phyloP scores from a whole-genome alignment of 2,797 vertebrate genomes.

The Tachyglossus aculeatus region DNA sequence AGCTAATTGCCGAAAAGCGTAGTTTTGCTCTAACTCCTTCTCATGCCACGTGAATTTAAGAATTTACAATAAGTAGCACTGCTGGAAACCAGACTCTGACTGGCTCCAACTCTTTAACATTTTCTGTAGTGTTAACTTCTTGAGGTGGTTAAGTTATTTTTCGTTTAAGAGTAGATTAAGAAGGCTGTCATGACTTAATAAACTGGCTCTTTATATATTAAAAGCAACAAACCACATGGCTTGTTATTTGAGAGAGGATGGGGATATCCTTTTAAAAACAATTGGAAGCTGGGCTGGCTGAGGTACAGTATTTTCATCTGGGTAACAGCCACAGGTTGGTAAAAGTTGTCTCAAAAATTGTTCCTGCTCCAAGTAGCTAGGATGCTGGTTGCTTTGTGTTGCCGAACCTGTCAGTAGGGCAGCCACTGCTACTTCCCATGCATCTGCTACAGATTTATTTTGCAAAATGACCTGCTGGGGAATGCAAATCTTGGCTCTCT shows the following conservation, averaged over 20 bases:
- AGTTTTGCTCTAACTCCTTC: not conserved
- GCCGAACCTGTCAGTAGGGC: accelerated
- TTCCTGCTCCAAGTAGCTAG: not conserved
- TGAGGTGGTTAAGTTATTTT: not conserved
- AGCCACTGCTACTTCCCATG: accelerated
- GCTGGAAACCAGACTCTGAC: conserved; percentile 1
- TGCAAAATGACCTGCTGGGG: too few species aligned
- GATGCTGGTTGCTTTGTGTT: not conserved
- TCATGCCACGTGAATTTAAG: not conserved
- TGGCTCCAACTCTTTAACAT: conserved; percentile 6
- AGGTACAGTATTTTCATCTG: conserved; percentile 3
- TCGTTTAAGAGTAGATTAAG: conserved; percentile 2
- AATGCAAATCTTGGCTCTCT: not conserved
- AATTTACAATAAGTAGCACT: conserved; percentile 11
- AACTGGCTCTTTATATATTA: not conserved
- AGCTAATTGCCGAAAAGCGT: too few species aligned
- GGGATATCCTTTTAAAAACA: not conserved
- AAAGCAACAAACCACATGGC: not conserved
- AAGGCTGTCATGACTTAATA: not conserved
- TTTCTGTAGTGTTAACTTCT: conserved; percentile 9
- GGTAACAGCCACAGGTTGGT: not conserved
- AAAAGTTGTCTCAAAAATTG: not conserved
- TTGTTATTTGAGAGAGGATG: not conserved
- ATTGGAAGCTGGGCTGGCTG: not conserved
- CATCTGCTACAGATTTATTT: not conserved